Base-by-base conservation (phyloP, 2,113 vertebrate species). In the Equus przewalskii region DNA sequence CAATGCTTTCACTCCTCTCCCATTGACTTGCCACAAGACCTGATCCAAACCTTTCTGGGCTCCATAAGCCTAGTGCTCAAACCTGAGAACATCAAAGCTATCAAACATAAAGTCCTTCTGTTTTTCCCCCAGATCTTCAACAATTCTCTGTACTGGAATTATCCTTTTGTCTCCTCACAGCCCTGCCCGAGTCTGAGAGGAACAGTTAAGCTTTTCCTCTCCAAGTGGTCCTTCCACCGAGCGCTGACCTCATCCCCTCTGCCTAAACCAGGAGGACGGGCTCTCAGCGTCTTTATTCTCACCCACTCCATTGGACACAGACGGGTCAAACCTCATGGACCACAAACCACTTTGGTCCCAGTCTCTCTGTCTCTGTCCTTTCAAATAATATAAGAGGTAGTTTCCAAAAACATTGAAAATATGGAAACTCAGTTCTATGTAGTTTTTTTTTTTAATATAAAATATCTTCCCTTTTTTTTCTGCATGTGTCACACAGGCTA, bases 21-120 rank as follows among this genome's bases (percentile, higher is more conserved):
- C 10, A 4, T 26, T 18, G 36, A 62, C 5, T 60, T 7, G 0
- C 33, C 7, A 51, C 1, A 15, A 2, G 22, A 24, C 21, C 30
- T 33, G 28, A 36, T 44, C 21, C 54, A 84, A 56, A 65, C n/a
- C n/a, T 67, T 49, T 49, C 13, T n/a, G 46, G 15, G 5, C 5
- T 44, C 26, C 86, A 86, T n/a, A 89, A 54, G 15, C 33, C 76
- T 49, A 14, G 12, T 49, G 26, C 8, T 73, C 33, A 96, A 72
- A 36, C 14, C 67, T 51, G 30, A 78, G 30, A 33, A 79, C 54
- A 14, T 41, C 60, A 89, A 0, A 56, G 7, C 15, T 92, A 46
- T 60, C 41, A 58, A 84, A 49, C 7, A 28, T 6, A 65, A 92
- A n/a, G 16, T 26, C 19, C 3, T 33, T 51, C 24, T 10, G 7